These are phyloP conservation scores for Neoarius graeffei DNA, from an alignment of 2,113 vertebrate species.

Conservation along the genomic window DNA sequence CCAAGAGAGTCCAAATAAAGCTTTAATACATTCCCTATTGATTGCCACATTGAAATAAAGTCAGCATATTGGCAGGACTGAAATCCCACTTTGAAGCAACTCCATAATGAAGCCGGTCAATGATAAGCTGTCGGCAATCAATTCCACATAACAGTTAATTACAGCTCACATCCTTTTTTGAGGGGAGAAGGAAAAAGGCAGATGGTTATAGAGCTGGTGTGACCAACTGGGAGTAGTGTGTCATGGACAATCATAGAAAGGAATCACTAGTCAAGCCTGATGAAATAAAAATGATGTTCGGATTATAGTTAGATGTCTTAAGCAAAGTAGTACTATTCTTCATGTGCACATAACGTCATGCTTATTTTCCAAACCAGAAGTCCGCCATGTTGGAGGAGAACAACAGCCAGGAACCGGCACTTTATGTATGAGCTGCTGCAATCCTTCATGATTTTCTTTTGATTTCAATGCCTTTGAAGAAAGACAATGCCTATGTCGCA, in stretches of 20 bases:
- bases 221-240: slow-evolving; percentile 58
- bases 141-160: slow-evolving; percentile 81
- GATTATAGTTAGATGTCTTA: neutral
- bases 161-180: slow-evolving; percentile 71
- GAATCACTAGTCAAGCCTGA: slow-evolving; percentile 48
- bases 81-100: slow-evolving; percentile 80
- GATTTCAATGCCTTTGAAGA: no score
- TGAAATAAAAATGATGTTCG: neutral
- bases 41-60: slow-evolving; percentile 77
- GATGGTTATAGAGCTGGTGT: slow-evolving; percentile 53
- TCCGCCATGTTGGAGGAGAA: no score
- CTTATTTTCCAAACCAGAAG: neutral
- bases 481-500: no score
- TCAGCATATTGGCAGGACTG: slow-evolving; percentile 76
- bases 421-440: no score
- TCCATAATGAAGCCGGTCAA: slow-evolving; percentile 82
- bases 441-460: no score
- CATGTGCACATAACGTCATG: neutral
- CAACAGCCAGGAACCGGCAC: no score
- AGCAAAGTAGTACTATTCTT: neutral
- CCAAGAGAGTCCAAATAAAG: slow-evolving; percentile 76
- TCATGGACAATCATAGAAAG: slow-evolving; percentile 38
- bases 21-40: slow-evolving; percentile 77
- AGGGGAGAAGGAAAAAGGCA: slow-evolving; percentile 53
- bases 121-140: slow-evolving; percentile 80